A percentile compares a stretch with the other conserved stretches of the same genome.
phyloP scores from a whole-genome alignment of 2,797 vertebrate species.

The Cirrhinus molitorella region DNA sequence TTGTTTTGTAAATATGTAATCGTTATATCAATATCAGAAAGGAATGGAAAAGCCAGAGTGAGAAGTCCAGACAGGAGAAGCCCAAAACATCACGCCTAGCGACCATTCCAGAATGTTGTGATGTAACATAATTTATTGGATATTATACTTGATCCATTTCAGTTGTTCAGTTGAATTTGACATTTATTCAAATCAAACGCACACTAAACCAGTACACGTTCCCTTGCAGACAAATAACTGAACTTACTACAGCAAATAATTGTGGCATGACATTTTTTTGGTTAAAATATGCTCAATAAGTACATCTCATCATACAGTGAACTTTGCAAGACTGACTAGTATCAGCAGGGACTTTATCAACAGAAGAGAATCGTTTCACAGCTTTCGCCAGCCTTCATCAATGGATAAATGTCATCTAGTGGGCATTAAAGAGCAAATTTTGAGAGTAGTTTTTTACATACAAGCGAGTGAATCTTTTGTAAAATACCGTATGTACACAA shows the following conservation, averaged over 20 bases:
- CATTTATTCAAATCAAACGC: slow-evolving; percentile 3
- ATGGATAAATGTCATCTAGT: slow-evolving; percentile 36
- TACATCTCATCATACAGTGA: slow-evolving; percentile 36
- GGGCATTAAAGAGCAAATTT: slow-evolving; percentile 70
- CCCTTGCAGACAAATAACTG: slow-evolving; percentile 2
- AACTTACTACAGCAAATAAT: slow-evolving; percentile 1
- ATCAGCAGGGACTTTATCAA: slow-evolving; percentile 33
- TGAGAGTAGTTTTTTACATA: slow-evolving; percentile 38
- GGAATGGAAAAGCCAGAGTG: slow-evolving; percentile 56
- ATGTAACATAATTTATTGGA: neutral
- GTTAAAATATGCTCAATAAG: neutral
- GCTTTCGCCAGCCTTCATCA: slow-evolving; percentile 23
- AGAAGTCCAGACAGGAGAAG: slow-evolving; percentile 45
- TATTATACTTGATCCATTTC: slow-evolving; percentile 13
- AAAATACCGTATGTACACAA: slow-evolving; percentile 66
- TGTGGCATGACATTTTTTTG: neutral
- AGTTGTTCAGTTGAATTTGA: neutral
- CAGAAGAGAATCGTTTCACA: slow-evolving; percentile 35
- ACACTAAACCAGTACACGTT: neutral
- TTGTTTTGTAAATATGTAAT: slow-evolving; percentile 77
- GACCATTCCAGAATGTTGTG: slow-evolving; percentile 19
- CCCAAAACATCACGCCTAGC: slow-evolving; percentile 36
- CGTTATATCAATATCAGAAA: slow-evolving; percentile 62
- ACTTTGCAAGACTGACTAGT: slow-evolving; percentile 26
- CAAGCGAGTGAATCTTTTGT: slow-evolving; percentile 57